Percentiles rank a stretch among this genome's conserved stretches.
Evolutionary conservation across 2,113 vertebrate species (phyloP).

Genomic region (Pygoscelis antarcticus): DNA sequence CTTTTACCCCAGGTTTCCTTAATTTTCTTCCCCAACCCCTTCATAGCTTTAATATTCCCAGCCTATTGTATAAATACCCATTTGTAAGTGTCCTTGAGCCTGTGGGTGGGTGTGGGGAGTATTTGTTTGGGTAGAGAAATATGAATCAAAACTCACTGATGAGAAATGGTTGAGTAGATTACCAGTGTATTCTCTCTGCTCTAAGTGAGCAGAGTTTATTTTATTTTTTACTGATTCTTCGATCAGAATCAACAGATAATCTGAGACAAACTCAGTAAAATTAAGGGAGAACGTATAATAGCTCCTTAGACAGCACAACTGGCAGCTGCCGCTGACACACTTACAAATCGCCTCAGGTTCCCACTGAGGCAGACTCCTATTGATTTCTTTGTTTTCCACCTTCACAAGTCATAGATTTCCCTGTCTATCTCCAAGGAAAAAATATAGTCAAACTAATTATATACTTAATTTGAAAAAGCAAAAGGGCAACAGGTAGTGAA

Average conservation of each 20-base stretch:
- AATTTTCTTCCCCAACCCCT: neutral
- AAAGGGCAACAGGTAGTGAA: conserved; percentile 60
- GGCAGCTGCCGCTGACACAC: conserved; percentile 5
- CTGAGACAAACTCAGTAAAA: neutral
- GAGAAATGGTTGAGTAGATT: neutral
- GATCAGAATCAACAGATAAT: neutral
- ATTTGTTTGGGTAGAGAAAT: neutral
- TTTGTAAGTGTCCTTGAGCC: neutral
- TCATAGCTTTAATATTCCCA: neutral
- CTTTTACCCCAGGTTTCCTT: neutral
- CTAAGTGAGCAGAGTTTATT: neutral
- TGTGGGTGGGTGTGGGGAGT: neutral
- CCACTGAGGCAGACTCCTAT: conserved; percentile 46
- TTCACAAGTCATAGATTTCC: conserved; percentile 69
- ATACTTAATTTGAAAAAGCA: conserved; percentile 68
- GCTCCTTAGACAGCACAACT: conserved; percentile 1
- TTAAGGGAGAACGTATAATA: neutral
- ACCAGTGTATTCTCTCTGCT: neutral
- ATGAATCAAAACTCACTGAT: neutral
- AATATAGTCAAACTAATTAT: conserved; percentile 66
- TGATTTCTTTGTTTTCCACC: conserved; percentile 74
- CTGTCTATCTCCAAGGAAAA: conserved; percentile 31
- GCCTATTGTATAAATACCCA: neutral
- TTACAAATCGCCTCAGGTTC: conserved; percentile 51
- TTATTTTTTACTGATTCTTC: neutral